Evolutionary conservation across 2,113 vertebrate genomes (phyloP).

Genomic region (Dendrocopos noguchii): DNA sequence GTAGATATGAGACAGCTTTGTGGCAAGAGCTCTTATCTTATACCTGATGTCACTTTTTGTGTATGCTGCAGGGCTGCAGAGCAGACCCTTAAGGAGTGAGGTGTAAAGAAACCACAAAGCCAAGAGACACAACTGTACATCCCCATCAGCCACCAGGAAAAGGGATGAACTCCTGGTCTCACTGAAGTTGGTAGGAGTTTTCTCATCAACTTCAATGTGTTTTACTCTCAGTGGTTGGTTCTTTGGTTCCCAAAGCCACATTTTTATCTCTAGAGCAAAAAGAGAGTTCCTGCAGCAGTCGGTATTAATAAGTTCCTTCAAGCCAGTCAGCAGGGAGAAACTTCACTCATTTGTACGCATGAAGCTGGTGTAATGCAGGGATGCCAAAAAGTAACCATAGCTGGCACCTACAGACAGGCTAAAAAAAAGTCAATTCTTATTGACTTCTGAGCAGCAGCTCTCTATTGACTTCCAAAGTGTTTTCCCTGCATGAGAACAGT

Average conservation of each 20-base stretch:
- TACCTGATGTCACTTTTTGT: not conserved
- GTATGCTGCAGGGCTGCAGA: not conserved
- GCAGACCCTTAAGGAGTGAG: not conserved
- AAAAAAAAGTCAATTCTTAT: slow-evolving; percentile 34
- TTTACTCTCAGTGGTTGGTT: not conserved
- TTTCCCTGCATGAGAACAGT: not conserved
- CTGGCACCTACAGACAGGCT: slow-evolving; percentile 11
- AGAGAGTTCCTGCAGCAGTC: slow-evolving; percentile 6
- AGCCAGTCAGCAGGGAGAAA: not conserved
- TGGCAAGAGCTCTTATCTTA: not conserved
- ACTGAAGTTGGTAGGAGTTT: not conserved
- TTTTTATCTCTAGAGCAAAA: slow-evolving; percentile 42
- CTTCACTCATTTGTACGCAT: slow-evolving; percentile 24
- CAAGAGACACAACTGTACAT: not conserved
- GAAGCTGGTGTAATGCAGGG: not conserved
- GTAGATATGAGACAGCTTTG: not conserved
- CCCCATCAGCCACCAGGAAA: not conserved
- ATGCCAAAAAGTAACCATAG: not conserved
- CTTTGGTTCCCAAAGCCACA: not conserved
- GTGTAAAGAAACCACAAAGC: not conserved
- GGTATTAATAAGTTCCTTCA: slow-evolving; percentile 18
- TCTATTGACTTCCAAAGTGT: slow-evolving; percentile 4
- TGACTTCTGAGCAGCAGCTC: not conserved
- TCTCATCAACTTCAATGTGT: not conserved
- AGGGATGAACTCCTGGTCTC: not conserved